Conservation (phyloP, 2,888 invertebrate species). For the Scrobipalpa costella region DNA sequence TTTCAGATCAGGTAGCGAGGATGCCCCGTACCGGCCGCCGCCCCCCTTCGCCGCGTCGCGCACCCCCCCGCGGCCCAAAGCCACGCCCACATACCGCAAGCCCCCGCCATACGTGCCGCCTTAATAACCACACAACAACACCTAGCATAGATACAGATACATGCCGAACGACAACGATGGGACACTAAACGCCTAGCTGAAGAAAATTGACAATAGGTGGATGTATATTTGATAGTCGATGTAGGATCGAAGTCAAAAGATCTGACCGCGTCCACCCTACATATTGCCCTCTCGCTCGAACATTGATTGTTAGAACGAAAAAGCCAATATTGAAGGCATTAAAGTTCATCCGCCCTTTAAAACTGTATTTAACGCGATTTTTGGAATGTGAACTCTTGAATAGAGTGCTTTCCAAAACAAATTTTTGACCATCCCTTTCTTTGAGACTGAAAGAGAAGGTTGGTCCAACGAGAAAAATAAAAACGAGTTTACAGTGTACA, state of each 20-base stretch:
- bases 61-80: constrained; percentile 89
- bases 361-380: neutral
- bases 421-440: constrained; percentile 14
- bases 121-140: constrained; percentile 69
- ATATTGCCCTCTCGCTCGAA: neutral
- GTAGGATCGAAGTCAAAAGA: no score
- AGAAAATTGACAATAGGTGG: neutral
- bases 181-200: constrained; percentile 10
- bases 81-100: constrained; percentile 95
- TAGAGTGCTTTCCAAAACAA: neutral
- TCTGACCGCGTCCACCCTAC: neutral
- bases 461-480: constrained; percentile 11
- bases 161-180: neutral
- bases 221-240: neutral
- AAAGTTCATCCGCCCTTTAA: neutral
- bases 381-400: neutral
- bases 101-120: constrained; percentile 99
- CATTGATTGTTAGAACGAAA: neutral
- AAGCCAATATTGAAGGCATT: neutral
- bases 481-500: neutral
- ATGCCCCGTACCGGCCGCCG: constrained; percentile 94
- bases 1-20: constrained; percentile 57
- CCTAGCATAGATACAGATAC: constrained; percentile 8
- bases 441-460: constrained; percentile 11
- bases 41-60: constrained; percentile 90